Evolutionary conservation across 2,888 invertebrate species (phyloP).

Genomic region (Scelioninae gen. 2): DNA sequence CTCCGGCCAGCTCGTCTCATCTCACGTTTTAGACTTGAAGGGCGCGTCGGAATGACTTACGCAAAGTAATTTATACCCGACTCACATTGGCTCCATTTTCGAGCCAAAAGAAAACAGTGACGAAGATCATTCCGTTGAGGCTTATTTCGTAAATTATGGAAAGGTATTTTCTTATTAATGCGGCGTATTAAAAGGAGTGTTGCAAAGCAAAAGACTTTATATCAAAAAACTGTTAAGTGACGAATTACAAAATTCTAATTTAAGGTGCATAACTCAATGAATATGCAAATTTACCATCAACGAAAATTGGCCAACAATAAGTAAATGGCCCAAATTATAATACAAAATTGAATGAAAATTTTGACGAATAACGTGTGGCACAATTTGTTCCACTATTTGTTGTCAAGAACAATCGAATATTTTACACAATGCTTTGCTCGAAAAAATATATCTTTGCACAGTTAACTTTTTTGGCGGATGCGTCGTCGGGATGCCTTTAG

Average conservation of each 20-base stretch:
- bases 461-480: slow-evolving; percentile 32
- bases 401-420: background rate
- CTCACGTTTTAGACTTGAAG: slow-evolving; percentile 33
- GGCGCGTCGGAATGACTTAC: slow-evolving; percentile 46
- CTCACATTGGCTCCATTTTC: slow-evolving; percentile 25
- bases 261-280: too few species aligned
- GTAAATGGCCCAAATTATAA: too few species aligned
- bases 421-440: background rate
- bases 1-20: slow-evolving; percentile 27
- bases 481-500: slow-evolving; percentile 25
- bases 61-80: slow-evolving; percentile 38
- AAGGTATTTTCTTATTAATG: slow-evolving; percentile 34
- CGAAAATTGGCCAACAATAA: too few species aligned
- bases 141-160: slow-evolving; percentile 50
- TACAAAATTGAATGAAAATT: too few species aligned
- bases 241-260: too few species aligned
- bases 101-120: slow-evolving; percentile 37
- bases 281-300: too few species aligned
- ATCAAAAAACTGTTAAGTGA: too few species aligned
- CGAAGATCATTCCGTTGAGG: slow-evolving; percentile 15
- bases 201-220: slow-evolving; percentile 23
- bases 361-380: too few species aligned
- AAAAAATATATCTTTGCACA: slow-evolving; percentile 5
- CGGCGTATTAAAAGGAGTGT: slow-evolving; percentile 32
- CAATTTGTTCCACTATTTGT: too few species aligned